These are phyloP conservation scores for Pseudomyrmex flavicornis DNA, from an alignment of 1,140 invertebrate genomes.

Conservation along the genomic window DNA sequence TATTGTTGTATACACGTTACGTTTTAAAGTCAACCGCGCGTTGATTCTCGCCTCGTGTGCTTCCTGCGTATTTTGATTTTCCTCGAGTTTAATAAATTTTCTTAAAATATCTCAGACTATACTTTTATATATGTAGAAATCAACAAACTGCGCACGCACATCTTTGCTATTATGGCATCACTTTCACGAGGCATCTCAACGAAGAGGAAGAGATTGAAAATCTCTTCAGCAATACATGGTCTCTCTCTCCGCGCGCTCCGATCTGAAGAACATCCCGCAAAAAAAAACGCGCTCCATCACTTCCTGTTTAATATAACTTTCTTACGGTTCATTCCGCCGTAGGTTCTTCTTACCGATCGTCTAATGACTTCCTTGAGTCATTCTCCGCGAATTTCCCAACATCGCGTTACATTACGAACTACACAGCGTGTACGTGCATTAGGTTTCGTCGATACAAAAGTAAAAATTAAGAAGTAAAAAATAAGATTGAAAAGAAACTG, in stretches of 20 bases:
- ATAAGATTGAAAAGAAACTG: too few relatives aligned
- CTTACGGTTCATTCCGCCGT: slow-evolving; percentile 21
- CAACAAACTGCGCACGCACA: background rate
- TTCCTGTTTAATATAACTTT: slow-evolving; percentile 65
- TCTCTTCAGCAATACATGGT: slow-evolving; percentile 23
- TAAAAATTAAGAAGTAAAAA: background rate
- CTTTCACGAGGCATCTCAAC: slow-evolving; percentile 66
- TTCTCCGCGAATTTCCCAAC: background rate
- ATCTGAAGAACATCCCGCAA: background rate
- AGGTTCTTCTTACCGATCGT: slow-evolving; percentile 56
- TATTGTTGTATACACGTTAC: slow-evolving; percentile 43
- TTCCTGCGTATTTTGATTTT: background rate
- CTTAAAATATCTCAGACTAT: too few relatives aligned
- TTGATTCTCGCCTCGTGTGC: background rate
- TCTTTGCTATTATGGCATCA: slow-evolving; percentile 60
- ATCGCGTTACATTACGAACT: background rate
- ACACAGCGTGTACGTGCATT: background rate
- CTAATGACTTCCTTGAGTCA: slow-evolving; percentile 66
- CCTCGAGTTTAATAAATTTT: too few relatives aligned
- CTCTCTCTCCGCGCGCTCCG: background rate
- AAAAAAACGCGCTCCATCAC: slow-evolving; percentile 34
- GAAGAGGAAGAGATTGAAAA: slow-evolving; percentile 4
- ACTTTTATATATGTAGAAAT: too few relatives aligned
- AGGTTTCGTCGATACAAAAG: background rate
- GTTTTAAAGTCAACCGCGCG: slow-evolving; percentile 38